phyloP scores from a whole-genome alignment of 53 echinoderm and acorn worm species.

The Arbacia lixula region DNA sequence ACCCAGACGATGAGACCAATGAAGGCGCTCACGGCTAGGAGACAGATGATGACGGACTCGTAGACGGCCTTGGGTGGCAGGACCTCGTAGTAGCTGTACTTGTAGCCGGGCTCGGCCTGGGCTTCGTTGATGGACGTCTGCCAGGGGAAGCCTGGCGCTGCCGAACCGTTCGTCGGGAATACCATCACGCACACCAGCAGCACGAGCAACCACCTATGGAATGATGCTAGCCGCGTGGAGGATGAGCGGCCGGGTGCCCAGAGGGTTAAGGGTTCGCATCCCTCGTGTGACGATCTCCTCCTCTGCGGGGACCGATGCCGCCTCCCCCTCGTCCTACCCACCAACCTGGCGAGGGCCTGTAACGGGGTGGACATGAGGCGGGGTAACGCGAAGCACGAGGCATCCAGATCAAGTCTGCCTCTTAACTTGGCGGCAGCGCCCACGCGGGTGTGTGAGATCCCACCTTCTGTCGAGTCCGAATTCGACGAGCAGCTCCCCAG shows the following conservation, averaged over 20 bases:
- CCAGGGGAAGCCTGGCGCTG: neutral
- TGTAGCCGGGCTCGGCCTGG: slow-evolving; percentile 28
- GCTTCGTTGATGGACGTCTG: slow-evolving; percentile 4
- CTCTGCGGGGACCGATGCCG: neutral
- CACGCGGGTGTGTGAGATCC: neutral
- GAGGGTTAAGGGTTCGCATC: neutral
- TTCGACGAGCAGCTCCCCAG: neutral
- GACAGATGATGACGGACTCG: slow-evolving; percentile 72
- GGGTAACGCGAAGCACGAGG: no score
- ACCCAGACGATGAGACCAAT: slow-evolving; percentile 92
- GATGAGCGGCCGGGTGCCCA: no score
- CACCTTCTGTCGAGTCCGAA: neutral
- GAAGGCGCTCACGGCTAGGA: slow-evolving; percentile 85
- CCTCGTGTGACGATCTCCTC: neutral
- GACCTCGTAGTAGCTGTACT: slow-evolving; percentile 25
- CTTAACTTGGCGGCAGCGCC: no score
- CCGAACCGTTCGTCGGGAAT: neutral
- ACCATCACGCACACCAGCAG: slow-evolving; percentile 53
- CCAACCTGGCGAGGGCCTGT: neutral
- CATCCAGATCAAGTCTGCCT: no score
- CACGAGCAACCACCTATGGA: slow-evolving; percentile 46
- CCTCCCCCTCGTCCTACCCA: neutral
- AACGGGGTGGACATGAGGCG: no score
- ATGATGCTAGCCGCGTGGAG: neutral
- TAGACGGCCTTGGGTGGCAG: slow-evolving; percentile 37